Evolutionary conservation across 2,888 invertebrate species (phyloP), one percentile per base, ranked within the genome.

Genomic region (Iphiclides podalirius): DNA sequence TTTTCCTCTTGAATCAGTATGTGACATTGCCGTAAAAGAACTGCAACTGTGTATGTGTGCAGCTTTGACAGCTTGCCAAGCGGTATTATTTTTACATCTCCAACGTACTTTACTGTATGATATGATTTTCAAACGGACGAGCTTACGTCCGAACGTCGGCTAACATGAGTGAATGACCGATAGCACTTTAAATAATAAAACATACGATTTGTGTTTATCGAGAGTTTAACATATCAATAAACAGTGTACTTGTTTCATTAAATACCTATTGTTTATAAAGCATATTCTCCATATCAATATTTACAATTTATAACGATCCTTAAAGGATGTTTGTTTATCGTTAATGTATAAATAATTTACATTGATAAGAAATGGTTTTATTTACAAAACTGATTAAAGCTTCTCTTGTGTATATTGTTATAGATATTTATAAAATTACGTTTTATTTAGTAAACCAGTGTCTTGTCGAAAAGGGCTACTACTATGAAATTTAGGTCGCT

Each of bases 21-120:
- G 64, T 67, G 66, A 67, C 66, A 66, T 61, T 54, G 61, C 58
- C 51, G 52, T 60, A 28, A 44, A 28, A 39, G 38, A 43, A 31
- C 26, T 39, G 17, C 43, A 33, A 26, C 15, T 43, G 28, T 37
- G 15, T 20, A 36, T 61, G 59, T 70, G 69, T 67, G 59, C 59
- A 66, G 64, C 62, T 64, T 76, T 78, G 80, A 79, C 62, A 66
- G 57, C 59, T 66, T 75, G 81, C 79, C 79, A 83, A 74, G 60
- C 61, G 64, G 63, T 65, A 60, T 68, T 72, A 67, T 75, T 74
- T 67, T 65, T 64, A 53, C 46, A 55, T 46, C 51, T 45, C 55
- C 46, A 52, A 55, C 47, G 53, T 50, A 55, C 43, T 46, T 54
- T 37, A 20, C 40, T 52, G 52, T 47, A 45, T 72, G 8, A 26